phyloP scores from a whole-genome alignment of 1,140 invertebrate genomes.

The Drosophila tristis region DNA sequence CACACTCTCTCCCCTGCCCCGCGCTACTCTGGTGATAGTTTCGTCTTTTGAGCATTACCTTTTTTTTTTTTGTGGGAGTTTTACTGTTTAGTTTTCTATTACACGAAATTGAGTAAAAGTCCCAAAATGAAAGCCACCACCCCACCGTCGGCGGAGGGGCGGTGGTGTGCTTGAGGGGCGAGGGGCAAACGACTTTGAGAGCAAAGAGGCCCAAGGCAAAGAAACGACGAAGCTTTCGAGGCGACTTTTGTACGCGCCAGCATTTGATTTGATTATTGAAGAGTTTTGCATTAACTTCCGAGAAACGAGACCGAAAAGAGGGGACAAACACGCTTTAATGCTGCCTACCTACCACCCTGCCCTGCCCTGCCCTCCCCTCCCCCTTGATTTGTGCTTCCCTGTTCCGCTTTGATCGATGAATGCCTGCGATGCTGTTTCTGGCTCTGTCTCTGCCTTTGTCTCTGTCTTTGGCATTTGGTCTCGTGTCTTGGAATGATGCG shows the following conservation, averaged over 20 bases:
- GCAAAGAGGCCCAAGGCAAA: slow-evolving; percentile 16
- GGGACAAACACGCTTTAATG: slow-evolving; percentile 32
- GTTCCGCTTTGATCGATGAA: slow-evolving; percentile 33
- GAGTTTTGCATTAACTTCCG: slow-evolving; percentile 76
- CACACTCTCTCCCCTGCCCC: slow-evolving; percentile 20
- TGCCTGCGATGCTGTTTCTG: slow-evolving; percentile 26
- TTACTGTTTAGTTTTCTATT: slow-evolving; percentile 63
- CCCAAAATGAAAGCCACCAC: slow-evolving; percentile 66
- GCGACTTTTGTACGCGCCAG: slow-evolving; percentile 66
- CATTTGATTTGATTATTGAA: slow-evolving; percentile 81
- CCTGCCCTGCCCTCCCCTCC: slow-evolving; percentile 1
- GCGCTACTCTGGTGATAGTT: slow-evolving; percentile 64
- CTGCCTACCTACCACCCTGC: not conserved
- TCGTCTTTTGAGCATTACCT: slow-evolving; percentile 42
- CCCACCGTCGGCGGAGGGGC: not conserved
- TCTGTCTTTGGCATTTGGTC: slow-evolving; percentile 55
- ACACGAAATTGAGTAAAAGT: slow-evolving; percentile 78
- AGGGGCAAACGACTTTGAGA: slow-evolving; percentile 42
- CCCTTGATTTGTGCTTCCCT: not conserved
- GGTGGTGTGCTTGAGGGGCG: no score
- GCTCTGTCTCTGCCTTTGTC: slow-evolving; percentile 12
- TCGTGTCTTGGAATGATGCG: slow-evolving; percentile 66
- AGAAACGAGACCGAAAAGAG: slow-evolving; percentile 41
- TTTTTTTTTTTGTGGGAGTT: slow-evolving; percentile 49
- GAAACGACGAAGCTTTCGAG: slow-evolving; percentile 46